Base-by-base conservation (phyloP, 2,113 vertebrate species). In the Poeciliopsis retropinna region DNA sequence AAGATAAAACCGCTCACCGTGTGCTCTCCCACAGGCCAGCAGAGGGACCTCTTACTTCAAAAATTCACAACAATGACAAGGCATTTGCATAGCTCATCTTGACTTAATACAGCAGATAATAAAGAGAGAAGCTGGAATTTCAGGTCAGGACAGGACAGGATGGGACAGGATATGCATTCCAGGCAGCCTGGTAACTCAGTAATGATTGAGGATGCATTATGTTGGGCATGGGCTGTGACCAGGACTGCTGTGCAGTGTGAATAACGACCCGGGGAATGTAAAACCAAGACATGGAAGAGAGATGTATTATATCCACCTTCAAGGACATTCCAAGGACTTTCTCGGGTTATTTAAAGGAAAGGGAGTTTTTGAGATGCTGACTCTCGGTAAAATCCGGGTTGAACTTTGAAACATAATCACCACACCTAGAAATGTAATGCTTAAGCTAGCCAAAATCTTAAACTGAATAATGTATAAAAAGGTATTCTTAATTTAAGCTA, bases 41-140 rank as follows among this genome's bases (percentile, higher is more conserved):
- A 90, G 90, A 61, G 86, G 88, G 91, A 74, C 25, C 82, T 78
- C 73, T 79, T 70, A 29, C 73, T 64, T 65, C 78, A 82, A 37
- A 51, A 41, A 69, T 75, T 72, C 65, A 73, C 81, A 82, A 83
- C 85, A 82, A 64, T 81, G 80, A 88, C 79, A 30, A 78, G 81
- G 80, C 66, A 51, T 86, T 90, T 91, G 89, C 88, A 83, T 86
- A 87, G 82, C 72, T 86, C 39, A 65, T 82, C 60, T 75, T 71
- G n/a, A 51, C 71, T 64, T 67, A 62, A 80, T 72, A 69, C 73
- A 79, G 72, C 68, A 70, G 77, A 62, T 76, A 41, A 82, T 83
- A 73, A 47, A 82, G 78, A 60, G 29, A 61, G 10, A 57, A 34
- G 65, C 75, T 70, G 84, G 74, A 25, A 19, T n/a, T 64, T 41